Percentiles rank a stretch among this genome's conserved stretches.
Evolutionary conservation across 2,113 vertebrate genomes (phyloP).

Genomic region (Zosterops japonicus): DNA sequence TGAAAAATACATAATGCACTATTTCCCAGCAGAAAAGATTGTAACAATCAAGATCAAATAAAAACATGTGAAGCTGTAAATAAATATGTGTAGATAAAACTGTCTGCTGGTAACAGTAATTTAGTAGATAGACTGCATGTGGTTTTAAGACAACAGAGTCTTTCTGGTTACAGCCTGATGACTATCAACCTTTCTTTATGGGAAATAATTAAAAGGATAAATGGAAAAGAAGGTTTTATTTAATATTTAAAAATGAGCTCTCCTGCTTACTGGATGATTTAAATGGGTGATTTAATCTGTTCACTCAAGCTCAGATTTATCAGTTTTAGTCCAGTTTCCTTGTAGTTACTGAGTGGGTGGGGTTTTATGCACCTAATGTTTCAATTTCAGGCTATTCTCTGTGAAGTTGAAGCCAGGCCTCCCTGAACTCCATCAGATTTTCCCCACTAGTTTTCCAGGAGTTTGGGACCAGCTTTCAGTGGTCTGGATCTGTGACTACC

Average conservation of each 20-base stretch:
- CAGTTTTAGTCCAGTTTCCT: neutral
- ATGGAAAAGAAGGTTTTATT: neutral
- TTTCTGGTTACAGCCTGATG: neutral
- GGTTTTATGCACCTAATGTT: neutral
- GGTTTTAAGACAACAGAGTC: neutral
- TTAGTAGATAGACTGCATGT: neutral
- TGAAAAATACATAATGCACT: neutral
- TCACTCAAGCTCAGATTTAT: neutral
- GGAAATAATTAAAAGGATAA: constrained; percentile 20
- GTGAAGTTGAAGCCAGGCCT: neutral
- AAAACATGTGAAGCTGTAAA: neutral
- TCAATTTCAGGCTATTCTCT: neutral
- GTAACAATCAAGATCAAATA: neutral
- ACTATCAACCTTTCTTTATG: constrained; percentile 1
- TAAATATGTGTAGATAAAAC: neutral
- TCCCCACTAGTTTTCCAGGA: neutral
- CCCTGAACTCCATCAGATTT: neutral
- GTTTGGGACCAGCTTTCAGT: neutral
- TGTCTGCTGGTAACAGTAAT: neutral
- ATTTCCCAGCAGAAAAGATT: neutral
- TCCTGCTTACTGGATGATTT: neutral
- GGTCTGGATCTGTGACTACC: neutral
- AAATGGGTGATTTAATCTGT: constrained; percentile 39
- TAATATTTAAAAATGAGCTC: neutral
- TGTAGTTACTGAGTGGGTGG: neutral